phyloP scores from a whole-genome alignment of 2,797 vertebrate species.

The Gymnodraco acuticeps region DNA sequence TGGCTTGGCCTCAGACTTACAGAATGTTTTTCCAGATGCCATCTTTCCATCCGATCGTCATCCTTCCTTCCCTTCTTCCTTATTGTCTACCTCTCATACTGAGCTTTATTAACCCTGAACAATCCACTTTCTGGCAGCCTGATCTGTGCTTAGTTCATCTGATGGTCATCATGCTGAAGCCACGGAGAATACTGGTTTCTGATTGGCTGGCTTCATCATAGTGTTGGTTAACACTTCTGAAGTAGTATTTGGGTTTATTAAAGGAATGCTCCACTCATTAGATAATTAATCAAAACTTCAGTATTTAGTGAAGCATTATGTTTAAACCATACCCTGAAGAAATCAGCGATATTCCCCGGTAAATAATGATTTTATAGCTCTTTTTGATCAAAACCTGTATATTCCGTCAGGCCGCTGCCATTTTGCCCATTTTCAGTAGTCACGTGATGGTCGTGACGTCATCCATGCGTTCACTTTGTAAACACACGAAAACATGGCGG shows the following conservation, averaged over 20 bases:
- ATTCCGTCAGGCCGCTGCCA: too few species aligned
- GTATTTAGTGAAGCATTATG: too few species aligned
- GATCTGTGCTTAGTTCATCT: not conserved
- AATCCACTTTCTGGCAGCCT: not conserved
- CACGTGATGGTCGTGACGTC: too few species aligned
- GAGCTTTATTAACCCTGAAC: not conserved
- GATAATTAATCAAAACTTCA: too few species aligned
- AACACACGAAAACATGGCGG: too few species aligned
- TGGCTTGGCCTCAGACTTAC: conserved; percentile 17
- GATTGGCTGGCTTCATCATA: conserved; percentile 25
- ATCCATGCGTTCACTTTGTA: too few species aligned
- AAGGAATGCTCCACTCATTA: too few species aligned
- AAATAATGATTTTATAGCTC: too few species aligned
- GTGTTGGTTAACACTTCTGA: not conserved
- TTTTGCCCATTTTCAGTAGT: too few species aligned
- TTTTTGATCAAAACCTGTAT: too few species aligned
- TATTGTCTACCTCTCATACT: not conserved
- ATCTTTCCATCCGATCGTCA: conserved; percentile 50
- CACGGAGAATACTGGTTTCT: conserved; percentile 27
- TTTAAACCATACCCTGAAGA: too few species aligned
- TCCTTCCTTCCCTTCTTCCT: conserved; percentile 30
- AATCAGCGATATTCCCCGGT: too few species aligned
- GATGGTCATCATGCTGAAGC: not conserved
- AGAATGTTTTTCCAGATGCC: conserved; percentile 58
- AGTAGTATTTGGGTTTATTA: not conserved